These are phyloP conservation scores for Zaprionus taronus DNA, from an alignment of 1,140 invertebrate species.

Conservation along the genomic window DNA sequence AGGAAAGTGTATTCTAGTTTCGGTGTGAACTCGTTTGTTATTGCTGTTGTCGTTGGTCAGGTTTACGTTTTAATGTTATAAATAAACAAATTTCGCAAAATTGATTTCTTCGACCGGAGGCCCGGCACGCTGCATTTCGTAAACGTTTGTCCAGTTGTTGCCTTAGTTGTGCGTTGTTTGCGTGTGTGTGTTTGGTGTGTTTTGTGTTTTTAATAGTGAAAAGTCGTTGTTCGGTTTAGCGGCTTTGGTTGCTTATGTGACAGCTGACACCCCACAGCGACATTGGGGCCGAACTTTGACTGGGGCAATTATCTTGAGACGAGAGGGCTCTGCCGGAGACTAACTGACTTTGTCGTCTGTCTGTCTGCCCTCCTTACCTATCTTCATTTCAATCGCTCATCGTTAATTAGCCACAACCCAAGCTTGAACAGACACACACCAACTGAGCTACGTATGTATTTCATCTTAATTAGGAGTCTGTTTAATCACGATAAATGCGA, in stretches of 20 bases:
- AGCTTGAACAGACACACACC: not conserved
- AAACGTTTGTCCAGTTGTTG: slow-evolving; percentile 42
- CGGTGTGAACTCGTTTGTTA: not conserved
- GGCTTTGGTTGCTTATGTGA: slow-evolving; percentile 1
- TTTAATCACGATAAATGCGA: slow-evolving; percentile 63
- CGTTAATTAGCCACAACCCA: slow-evolving; percentile 69
- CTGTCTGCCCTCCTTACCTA: slow-evolving; percentile 47
- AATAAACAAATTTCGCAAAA: slow-evolving; percentile 73
- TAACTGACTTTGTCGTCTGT: slow-evolving; percentile 19
- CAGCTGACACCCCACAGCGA: slow-evolving; percentile 6
- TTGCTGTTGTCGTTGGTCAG: slow-evolving; percentile 59
- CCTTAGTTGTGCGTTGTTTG: slow-evolving; percentile 16
- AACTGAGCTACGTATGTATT: not conserved
- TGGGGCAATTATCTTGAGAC: not conserved
- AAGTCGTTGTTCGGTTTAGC: slow-evolving; percentile 17
- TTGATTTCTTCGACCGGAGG: slow-evolving; percentile 57
- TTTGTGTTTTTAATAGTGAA: slow-evolving; percentile 12
- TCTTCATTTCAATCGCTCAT: slow-evolving; percentile 68
- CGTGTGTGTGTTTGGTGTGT: slow-evolving; percentile 22
- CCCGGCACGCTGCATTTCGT: slow-evolving; percentile 64
- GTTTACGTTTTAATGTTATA: slow-evolving; percentile 62
- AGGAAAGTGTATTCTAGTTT: slow-evolving; percentile 12
- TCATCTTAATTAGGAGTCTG: slow-evolving; percentile 8
- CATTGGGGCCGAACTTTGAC: slow-evolving; percentile 6
- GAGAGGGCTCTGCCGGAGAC: not conserved